Conservation (phyloP, 1,140 invertebrate species). For the Drosophila carrolli region DNA sequence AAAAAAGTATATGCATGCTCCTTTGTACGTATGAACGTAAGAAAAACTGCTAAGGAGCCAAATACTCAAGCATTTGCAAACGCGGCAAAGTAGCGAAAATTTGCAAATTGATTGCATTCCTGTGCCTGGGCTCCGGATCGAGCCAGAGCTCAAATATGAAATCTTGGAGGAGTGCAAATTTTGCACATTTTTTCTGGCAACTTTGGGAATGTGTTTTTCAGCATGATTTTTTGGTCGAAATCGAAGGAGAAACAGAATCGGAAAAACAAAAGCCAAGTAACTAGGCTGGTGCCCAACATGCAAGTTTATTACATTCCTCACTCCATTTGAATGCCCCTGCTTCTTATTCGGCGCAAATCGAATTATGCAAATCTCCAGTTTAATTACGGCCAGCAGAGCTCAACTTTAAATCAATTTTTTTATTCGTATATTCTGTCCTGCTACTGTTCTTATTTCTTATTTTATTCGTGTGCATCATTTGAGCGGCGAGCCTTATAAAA, state of each 20-base stretch:
- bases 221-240: constrained; percentile 23
- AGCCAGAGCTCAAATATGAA: constrained; percentile 37
- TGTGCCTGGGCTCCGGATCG: constrained; percentile 52
- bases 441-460: constrained; percentile 16
- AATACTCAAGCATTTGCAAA: constrained; percentile 81
- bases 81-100: constrained; percentile 83
- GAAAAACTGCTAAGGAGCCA: constrained; percentile 75
- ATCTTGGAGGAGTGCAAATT: constrained; percentile 66
- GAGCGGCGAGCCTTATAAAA: constrained; percentile 50
- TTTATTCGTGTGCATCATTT: constrained; percentile 59
- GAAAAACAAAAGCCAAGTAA: constrained; percentile 28
- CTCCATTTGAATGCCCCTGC: not conserved
- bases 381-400: constrained; percentile 55
- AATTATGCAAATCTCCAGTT: constrained; percentile 65
- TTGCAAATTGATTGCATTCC: constrained; percentile 84
- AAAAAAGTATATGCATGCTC: constrained; percentile 33
- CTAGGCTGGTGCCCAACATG: constrained; percentile 5
- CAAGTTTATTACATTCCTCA: constrained; percentile 54
- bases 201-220: constrained; percentile 58
- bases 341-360: constrained; percentile 33
- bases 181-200: constrained; percentile 67
- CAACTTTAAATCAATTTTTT: constrained; percentile 62
- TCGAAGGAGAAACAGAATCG: constrained; percentile 25
- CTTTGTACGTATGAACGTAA: constrained; percentile 20
- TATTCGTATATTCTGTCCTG: not conserved